phyloP scores from a whole-genome alignment of 2,113 vertebrate genomes.

The Heterotilapia buettikoferi region DNA sequence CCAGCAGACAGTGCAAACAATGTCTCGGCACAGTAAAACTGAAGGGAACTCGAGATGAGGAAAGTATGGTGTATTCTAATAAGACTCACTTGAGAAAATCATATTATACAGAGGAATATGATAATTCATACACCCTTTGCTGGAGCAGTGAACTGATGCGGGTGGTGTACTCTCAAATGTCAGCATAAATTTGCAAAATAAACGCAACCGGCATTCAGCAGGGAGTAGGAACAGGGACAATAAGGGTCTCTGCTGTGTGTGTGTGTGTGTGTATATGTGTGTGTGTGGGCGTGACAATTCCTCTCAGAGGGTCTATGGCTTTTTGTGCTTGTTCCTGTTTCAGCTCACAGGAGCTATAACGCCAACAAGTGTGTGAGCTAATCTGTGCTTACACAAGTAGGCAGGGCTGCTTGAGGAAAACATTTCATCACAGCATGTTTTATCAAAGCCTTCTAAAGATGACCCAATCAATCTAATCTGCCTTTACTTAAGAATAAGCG shows the following conservation, averaged over 20 bases:
- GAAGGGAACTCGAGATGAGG: constrained; percentile 28
- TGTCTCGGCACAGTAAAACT: constrained; percentile 22
- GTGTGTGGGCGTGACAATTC: constrained; percentile 25
- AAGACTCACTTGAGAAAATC: constrained; percentile 72
- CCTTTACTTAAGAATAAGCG: constrained; percentile 24
- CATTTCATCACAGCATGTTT: constrained; percentile 18
- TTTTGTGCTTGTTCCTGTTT: constrained; percentile 5
- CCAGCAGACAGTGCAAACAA: constrained; percentile 53
- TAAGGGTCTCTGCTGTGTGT: constrained; percentile 44
- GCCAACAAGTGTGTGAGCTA: constrained; percentile 37
- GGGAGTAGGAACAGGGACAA: constrained; percentile 62
- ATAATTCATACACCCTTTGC: constrained; percentile 73
- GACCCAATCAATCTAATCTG: constrained; percentile 42
- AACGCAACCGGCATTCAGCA: constrained; percentile 66
- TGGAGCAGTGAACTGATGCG: constrained; percentile 68
- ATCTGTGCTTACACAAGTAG: constrained; percentile 4
- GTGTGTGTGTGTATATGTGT: background rate
- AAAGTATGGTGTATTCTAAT: constrained; percentile 53
- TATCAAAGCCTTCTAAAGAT: constrained; percentile 29
- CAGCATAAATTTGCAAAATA: constrained; percentile 81
- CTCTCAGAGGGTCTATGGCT: constrained; percentile 1
- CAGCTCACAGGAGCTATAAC: constrained; percentile 1
- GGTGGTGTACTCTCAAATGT: constrained; percentile 75
- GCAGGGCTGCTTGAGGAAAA: background rate
- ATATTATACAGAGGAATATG: constrained; percentile 73